Evolutionary conservation across 2,888 invertebrate species (phyloP).

Genomic region (Cremastobaeus sp.): DNA sequence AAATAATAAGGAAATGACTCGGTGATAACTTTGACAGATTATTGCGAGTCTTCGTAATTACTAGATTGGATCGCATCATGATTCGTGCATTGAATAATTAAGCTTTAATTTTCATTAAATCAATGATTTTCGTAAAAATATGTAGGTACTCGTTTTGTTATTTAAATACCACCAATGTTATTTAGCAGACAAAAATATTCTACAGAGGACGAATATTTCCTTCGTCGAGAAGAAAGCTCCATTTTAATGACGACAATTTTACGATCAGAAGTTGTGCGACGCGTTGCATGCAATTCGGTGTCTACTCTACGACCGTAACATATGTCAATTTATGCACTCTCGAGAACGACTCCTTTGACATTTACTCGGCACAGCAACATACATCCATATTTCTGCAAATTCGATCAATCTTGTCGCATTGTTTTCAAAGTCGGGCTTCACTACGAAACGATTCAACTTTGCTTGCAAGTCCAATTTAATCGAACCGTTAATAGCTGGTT

Average conservation of each 20-base stretch:
- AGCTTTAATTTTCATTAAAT: background rate
- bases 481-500: constrained; percentile 4
- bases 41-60: no score
- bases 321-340: constrained; percentile 29
- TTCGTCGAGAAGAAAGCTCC: background rate
- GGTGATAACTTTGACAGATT: constrained; percentile 11
- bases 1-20: background rate
- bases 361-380: constrained; percentile 26
- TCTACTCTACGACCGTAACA: constrained; percentile 13
- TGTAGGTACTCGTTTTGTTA: no score
- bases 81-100: background rate
- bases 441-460: constrained; percentile 3
- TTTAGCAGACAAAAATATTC: no score
- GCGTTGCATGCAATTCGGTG: constrained; percentile 5
- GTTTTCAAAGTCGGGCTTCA: constrained; percentile 40
- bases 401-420: constrained; percentile 49
- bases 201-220: no score
- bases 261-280: constrained; percentile 16
- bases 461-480: background rate
- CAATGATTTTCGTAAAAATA: no score
- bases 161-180: no score
- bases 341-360: constrained; percentile 23
- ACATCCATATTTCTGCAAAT: constrained; percentile 29
- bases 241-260: constrained; percentile 13
- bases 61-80: no score